A percentile compares a stretch with the other conserved stretches of the same genome.
phyloP scores from a whole-genome alignment of 2,797 vertebrate species.

The Hozukius guyotensis region DNA sequence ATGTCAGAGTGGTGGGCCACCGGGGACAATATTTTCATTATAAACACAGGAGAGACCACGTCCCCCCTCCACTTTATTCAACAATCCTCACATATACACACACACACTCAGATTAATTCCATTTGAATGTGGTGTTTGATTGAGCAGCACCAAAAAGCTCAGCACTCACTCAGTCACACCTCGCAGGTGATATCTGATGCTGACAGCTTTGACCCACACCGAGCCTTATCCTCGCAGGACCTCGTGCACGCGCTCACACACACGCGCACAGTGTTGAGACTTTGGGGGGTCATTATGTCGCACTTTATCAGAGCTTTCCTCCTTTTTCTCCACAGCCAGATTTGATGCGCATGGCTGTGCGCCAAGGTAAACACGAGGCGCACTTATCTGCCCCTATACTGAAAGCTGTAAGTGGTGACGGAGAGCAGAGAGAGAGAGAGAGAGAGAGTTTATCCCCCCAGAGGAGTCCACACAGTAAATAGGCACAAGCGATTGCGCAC shows the following conservation, averaged over 20 bases:
- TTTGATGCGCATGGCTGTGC: constrained; percentile 71
- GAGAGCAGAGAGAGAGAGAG: constrained; percentile 14
- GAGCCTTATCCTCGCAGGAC: constrained; percentile 35
- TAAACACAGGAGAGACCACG: constrained; percentile 30
- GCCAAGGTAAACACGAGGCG: constrained; percentile 72
- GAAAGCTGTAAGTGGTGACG: constrained; percentile 62
- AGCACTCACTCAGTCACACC: constrained; percentile 57
- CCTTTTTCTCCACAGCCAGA: constrained; percentile 49
- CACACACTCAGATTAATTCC: constrained; percentile 16
- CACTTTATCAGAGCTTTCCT: constrained; percentile 68
- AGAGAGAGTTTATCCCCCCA: constrained; percentile 44
- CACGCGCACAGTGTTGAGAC: neutral
- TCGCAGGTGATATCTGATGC: constrained; percentile 61
- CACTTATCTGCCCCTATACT: constrained; percentile 71
- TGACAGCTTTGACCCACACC: constrained; percentile 54
- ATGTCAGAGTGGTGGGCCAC: constrained; percentile 18
- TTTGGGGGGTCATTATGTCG: constrained; percentile 54
- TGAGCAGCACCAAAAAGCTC: constrained; percentile 47
- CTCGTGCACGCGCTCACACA: neutral
- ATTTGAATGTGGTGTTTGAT: constrained; percentile 36
- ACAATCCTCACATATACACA: neutral
- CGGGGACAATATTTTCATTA: constrained; percentile 49
- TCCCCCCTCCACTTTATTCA: constrained; percentile 1
- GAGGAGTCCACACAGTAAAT: constrained; percentile 63
- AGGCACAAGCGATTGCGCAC: constrained; percentile 61